Conservation (phyloP, 92 coral and sea anemone genomes). For the Blastomussa wellsi region DNA sequence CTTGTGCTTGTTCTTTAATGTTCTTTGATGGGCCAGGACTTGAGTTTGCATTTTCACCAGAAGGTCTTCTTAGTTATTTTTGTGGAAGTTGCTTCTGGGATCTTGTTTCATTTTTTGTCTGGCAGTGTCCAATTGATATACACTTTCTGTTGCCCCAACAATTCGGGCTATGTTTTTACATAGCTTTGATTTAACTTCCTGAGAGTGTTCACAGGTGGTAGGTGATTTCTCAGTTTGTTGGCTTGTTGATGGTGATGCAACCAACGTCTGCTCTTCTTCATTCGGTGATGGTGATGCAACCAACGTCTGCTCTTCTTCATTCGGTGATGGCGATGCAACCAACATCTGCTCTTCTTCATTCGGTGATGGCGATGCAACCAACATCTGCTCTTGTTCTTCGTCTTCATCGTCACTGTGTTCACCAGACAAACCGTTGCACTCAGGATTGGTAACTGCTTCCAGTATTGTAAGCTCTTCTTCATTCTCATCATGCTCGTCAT, state of each 20-base stretch:
- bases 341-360: neutral
- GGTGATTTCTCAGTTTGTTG: neutral
- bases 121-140: neutral
- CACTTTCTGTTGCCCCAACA: constrained; percentile 19
- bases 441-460: neutral
- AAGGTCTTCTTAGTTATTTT: neutral
- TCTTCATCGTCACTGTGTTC: neutral
- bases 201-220: neutral
- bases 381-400: neutral
- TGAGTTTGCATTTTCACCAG: constrained; percentile 4
- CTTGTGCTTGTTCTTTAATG: constrained; percentile 11
- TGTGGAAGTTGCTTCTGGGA: neutral
- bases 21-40: neutral
- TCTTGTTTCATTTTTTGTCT: neutral
- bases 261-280: neutral
- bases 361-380: neutral
- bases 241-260: neutral
- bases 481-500: neutral
- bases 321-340: neutral
- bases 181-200: neutral
- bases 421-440: neutral
- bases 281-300: neutral
- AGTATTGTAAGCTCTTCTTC: neutral
- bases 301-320: neutral
- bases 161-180: constrained; percentile 33